These are phyloP conservation scores for Phyto melanocephala DNA, from an alignment of 2,888 invertebrate genomes.

Conservation along the genomic window DNA sequence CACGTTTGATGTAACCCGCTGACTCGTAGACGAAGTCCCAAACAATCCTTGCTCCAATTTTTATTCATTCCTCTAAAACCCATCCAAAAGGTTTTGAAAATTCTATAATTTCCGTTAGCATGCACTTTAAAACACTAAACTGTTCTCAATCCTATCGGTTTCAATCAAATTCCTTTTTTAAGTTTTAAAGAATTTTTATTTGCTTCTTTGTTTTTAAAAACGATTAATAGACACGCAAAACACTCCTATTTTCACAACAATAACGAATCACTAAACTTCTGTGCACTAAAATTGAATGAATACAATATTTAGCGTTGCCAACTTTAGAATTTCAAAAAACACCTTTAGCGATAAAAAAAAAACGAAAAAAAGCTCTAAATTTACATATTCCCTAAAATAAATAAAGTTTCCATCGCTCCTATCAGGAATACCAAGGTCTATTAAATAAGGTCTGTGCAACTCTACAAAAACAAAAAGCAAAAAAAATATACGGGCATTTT, in stretches of 20 bases:
- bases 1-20: conserved; percentile 94
- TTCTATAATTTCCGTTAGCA: conserved; percentile 30
- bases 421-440: too few relatives aligned
- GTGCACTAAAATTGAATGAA: conserved; percentile 23
- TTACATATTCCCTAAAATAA: too few relatives aligned
- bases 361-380: too few relatives aligned
- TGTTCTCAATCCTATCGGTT: neutral
- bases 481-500: too few relatives aligned
- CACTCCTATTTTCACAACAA: conserved; percentile 3
- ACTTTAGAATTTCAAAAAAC: too few relatives aligned
- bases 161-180: neutral
- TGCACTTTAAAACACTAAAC: conserved; percentile 14
- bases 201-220: conserved; percentile 7
- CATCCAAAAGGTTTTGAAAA: conserved; percentile 72
- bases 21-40: conserved; percentile 93
- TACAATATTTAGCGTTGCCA: too few relatives aligned
- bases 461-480: too few relatives aligned
- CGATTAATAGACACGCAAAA: neutral
- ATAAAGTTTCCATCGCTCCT: too few relatives aligned
- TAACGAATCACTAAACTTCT: conserved; percentile 9
- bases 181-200: neutral
- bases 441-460: too few relatives aligned
- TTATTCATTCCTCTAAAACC: conserved; percentile 76
- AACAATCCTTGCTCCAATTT: conserved; percentile 79
- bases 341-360: too few relatives aligned